phyloP scores from a whole-genome alignment of 23 tunicate genomes.

The Halocynthia roretzi region DNA sequence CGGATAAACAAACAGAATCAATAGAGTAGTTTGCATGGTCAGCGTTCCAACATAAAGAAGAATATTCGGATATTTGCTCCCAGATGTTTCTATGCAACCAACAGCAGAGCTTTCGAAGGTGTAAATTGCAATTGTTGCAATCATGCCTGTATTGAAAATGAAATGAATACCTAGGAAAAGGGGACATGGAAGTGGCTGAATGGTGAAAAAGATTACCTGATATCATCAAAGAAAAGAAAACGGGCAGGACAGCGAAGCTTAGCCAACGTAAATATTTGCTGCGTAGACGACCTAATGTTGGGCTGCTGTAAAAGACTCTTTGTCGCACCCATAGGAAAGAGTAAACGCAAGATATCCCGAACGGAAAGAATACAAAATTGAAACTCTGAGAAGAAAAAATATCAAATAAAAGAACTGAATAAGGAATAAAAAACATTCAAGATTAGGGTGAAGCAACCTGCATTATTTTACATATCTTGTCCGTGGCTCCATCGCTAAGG shows the following conservation, averaged over 20 bases:
- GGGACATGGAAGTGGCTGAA: neutral
- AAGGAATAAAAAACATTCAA: no score
- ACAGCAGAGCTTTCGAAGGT: conserved; percentile 36
- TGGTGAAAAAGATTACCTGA: conserved; percentile 33
- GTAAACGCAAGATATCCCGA: conserved; percentile 54
- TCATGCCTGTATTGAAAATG: conserved; percentile 30
- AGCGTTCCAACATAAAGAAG: conserved; percentile 55
- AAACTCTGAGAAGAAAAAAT: conserved; percentile 34
- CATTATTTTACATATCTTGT: conserved; percentile 45
- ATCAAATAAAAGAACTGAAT: neutral
- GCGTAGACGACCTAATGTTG: conserved; percentile 42
- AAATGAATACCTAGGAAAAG: neutral
- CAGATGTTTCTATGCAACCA: conserved; percentile 68
- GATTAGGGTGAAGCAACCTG: conserved; percentile 19
- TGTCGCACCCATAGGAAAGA: conserved; percentile 73
- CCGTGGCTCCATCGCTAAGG: conserved; percentile 5
- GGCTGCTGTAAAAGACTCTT: conserved; percentile 69
- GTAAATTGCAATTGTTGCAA: conserved; percentile 52
- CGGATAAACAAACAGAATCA: conserved; percentile 63
- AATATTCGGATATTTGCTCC: conserved; percentile 40
- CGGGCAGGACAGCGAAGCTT: conserved; percentile 56
- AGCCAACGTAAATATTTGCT: conserved; percentile 30
- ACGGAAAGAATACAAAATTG: conserved; percentile 61
- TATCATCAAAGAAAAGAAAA: conserved; percentile 43
- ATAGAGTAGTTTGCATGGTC: conserved; percentile 57